Percentiles rank a stretch among this genome's conserved stretches.
Conservation (phyloP, 30 jellyfish, hydroid and myxozoan genomes). For the Turritopsis rubra region DNA sequence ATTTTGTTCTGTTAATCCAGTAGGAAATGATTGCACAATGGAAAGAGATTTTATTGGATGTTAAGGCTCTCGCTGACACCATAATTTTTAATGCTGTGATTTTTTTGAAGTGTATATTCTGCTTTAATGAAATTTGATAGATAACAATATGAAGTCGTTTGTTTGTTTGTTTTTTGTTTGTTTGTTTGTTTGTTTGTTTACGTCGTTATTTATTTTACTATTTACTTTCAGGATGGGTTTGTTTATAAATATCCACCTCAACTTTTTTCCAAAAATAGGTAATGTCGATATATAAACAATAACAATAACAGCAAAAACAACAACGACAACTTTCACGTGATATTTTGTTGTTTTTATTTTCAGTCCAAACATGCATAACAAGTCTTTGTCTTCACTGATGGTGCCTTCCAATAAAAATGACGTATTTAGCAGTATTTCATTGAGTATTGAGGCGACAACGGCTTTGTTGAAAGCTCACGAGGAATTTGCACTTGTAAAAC, state of each 20-base stretch:
- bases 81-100: no score
- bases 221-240: slow-evolving; percentile 47
- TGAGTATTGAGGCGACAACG: slow-evolving; percentile 16
- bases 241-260: slow-evolving; percentile 82
- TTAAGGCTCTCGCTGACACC: no score
- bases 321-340: slow-evolving; percentile 16
- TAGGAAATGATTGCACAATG: no score
- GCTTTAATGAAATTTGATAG: not conserved
- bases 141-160: not conserved
- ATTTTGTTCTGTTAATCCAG: no score
- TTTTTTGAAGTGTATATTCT: no score
- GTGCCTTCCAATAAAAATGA: not conserved
- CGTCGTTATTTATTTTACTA: not conserved
- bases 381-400: not conserved
- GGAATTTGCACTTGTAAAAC: slow-evolving; percentile 13
- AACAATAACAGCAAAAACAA: slow-evolving; percentile 22
- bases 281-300: not conserved
- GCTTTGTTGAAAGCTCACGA: not conserved
- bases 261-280: slow-evolving; percentile 17
- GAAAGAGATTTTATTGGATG: no score
- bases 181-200: slow-evolving; percentile 6
- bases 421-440: slow-evolving; percentile 28
- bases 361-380: slow-evolving; percentile 5
- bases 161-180: not conserved
- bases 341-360: not conserved